A percentile compares a stretch with the other conserved stretches of the same genome.
phyloP scores from a whole-genome alignment of 2,797 vertebrate genomes.

The Dryobates pubescens region DNA sequence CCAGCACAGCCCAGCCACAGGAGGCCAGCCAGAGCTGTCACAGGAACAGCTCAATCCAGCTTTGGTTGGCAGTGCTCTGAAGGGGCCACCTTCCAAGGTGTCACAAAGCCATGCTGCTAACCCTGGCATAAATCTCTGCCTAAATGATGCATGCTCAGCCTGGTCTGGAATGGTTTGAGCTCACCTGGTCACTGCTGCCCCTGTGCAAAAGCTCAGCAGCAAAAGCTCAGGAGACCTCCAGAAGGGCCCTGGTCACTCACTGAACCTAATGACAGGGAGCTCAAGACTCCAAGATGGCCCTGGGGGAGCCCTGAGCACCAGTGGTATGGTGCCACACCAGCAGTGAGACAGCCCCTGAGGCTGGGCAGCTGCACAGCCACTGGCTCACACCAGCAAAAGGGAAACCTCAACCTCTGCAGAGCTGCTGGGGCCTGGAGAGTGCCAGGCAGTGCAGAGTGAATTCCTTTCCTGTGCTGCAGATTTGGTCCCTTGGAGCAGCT shows the following conservation, averaged over 20 bases:
- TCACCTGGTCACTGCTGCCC: background rate
- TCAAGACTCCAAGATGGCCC: background rate
- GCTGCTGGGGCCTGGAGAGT: background rate
- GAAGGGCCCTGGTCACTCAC: background rate
- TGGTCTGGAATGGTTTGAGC: background rate
- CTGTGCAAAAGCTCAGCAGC: background rate
- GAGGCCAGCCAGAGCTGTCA: background rate
- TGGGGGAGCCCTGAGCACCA: background rate
- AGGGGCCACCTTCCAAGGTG: background rate
- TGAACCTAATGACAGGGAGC: background rate
- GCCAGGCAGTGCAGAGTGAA: background rate
- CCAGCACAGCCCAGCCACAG: background rate
- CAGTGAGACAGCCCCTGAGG: background rate
- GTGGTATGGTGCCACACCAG: accelerated
- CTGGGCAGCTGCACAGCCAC: background rate
- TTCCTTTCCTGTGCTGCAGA: background rate
- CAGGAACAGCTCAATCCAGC: background rate
- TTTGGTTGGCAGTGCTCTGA: background rate
- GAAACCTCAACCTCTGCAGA: background rate
- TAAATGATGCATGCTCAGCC: accelerated
- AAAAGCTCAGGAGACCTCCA: background rate
- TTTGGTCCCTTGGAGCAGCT: background rate
- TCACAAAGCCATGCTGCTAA: background rate
- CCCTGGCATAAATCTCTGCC: background rate
- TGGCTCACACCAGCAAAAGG: background rate